Evolutionary conservation across 2,797 vertebrate genomes (phyloP).

Genomic region (Xenentodon cancila): DNA sequence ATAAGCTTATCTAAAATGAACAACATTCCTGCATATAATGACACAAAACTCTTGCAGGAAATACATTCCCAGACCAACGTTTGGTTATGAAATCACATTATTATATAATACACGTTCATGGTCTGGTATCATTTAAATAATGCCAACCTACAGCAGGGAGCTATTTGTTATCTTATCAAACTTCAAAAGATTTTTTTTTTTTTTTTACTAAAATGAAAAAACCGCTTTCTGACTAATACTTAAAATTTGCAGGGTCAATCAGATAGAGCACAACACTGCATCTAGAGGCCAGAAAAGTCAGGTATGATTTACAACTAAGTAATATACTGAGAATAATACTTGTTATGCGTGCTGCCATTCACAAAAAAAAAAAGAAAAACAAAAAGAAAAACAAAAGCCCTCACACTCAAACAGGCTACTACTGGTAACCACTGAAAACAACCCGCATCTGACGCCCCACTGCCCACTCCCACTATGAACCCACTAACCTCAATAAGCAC

Average conservation of each 20-base stretch:
- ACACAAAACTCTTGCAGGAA: background rate
- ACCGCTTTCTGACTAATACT: too few species aligned
- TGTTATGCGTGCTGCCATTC: background rate
- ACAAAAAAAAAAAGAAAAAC: background rate
- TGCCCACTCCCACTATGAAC: conserved; percentile 42
- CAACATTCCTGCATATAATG: background rate
- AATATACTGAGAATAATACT: background rate
- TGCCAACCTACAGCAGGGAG: background rate
- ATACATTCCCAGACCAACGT: background rate
- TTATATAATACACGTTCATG: conserved; percentile 5
- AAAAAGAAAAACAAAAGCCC: background rate
- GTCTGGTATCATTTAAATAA: background rate
- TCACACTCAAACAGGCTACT: background rate
- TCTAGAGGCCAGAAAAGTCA: too few species aligned
- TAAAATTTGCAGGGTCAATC: too few species aligned
- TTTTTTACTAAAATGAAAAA: background rate
- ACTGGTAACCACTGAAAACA: conserved; percentile 26
- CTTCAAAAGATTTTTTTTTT: background rate
- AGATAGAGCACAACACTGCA: too few species aligned
- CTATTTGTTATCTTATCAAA: background rate
- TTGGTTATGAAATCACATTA: conserved; percentile 9
- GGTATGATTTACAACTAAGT: too few species aligned
- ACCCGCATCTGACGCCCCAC: conserved; percentile 14
- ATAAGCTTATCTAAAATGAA: background rate
- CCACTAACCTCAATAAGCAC: conserved; percentile 37